phyloP scores from a whole-genome alignment of 1,140 invertebrate species.

The Drosophila miranda region DNA sequence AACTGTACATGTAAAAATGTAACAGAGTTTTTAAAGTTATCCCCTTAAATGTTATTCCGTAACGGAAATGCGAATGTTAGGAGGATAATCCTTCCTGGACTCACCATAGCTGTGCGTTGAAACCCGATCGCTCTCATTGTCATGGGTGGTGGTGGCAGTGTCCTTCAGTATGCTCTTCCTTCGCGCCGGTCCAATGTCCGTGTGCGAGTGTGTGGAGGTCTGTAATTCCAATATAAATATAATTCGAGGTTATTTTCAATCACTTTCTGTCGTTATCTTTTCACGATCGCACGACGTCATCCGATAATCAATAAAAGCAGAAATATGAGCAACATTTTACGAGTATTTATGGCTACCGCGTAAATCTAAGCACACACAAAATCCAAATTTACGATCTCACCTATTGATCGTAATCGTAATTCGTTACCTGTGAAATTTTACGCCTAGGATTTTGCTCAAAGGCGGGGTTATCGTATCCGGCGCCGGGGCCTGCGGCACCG shows the following conservation, averaged over 20 bases:
- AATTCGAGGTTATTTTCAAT: slow-evolving; percentile 6
- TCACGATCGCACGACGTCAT: not conserved
- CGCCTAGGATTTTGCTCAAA: slow-evolving; percentile 79
- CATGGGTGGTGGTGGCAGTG: slow-evolving; percentile 60
- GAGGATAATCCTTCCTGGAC: no score
- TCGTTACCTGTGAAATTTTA: slow-evolving; percentile 81
- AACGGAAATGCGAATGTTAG: no score
- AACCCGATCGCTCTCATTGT: slow-evolving; percentile 75
- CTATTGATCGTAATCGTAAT: slow-evolving; percentile 9
- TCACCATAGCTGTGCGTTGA: slow-evolving; percentile 66
- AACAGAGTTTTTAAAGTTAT: no score
- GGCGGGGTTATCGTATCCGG: slow-evolving; percentile 77
- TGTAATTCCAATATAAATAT: slow-evolving; percentile 23
- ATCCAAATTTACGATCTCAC: slow-evolving; percentile 43
- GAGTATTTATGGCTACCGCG: slow-evolving; percentile 18
- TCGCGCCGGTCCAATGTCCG: slow-evolving; percentile 83
- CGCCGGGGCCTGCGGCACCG: slow-evolving; percentile 28
- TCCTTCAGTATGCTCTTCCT: slow-evolving; percentile 87
- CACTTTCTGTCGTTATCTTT: slow-evolving; percentile 14
- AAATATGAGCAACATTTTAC: slow-evolving; percentile 22
- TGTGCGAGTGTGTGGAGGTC: slow-evolving; percentile 77
- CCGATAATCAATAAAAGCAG: slow-evolving; percentile 32
- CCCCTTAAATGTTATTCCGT: no score
- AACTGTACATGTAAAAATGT: no score
- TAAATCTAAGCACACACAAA: slow-evolving; percentile 15